Conservation (phyloP, 2,797 vertebrate species). For the Sandelia bainsii region DNA sequence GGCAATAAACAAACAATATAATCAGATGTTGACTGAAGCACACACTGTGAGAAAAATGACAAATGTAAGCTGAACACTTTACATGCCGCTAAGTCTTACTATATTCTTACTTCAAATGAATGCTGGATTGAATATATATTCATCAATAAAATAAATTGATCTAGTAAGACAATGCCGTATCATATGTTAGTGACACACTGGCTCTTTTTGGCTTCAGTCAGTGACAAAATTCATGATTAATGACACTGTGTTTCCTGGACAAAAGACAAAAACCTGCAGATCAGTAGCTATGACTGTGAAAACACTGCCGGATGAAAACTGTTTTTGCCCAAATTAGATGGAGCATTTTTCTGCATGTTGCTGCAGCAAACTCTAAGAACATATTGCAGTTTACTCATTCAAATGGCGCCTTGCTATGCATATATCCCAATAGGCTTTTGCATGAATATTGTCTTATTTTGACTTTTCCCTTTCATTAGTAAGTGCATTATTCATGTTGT, state of each 20-base stretch:
- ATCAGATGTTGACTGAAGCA: constrained; percentile 30
- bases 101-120: constrained; percentile 23
- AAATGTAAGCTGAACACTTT: constrained; percentile 30
- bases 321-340: constrained; percentile 54
- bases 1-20: constrained; percentile 19
- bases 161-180: background rate
- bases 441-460: constrained; percentile 61
- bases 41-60: constrained; percentile 31
- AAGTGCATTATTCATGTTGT: constrained; percentile 63
- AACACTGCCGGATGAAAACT: constrained; percentile 38
- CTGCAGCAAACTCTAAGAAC: constrained; percentile 55
- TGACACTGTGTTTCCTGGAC: constrained; percentile 44
- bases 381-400: constrained; percentile 63
- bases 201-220: constrained; percentile 36
- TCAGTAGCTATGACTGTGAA: constrained; percentile 57
- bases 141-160: background rate
- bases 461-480: constrained; percentile 52
- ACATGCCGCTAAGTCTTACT: no score
- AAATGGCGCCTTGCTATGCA: constrained; percentile 46
- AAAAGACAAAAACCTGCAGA: constrained; percentile 55
- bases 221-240: constrained; percentile 56
- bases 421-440: constrained; percentile 46
- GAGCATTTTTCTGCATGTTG: constrained; percentile 35
- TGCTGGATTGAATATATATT: constrained; percentile 26
- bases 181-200: constrained; percentile 7